Conservation (phyloP, 2,113 vertebrate species). For the Galbula dea region DNA sequence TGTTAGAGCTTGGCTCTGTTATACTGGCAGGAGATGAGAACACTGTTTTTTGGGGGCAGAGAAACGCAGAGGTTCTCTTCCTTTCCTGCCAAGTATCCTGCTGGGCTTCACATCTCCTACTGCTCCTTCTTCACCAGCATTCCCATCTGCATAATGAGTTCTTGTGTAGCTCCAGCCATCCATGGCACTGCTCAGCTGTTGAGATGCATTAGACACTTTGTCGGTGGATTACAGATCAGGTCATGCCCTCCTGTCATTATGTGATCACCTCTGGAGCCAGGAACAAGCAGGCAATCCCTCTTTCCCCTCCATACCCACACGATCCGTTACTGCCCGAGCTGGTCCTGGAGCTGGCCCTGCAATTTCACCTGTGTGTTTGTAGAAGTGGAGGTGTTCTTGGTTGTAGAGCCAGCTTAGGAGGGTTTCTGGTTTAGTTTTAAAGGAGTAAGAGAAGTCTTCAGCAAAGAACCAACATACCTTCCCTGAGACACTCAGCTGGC, state of each 20-base stretch:
- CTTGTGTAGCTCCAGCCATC: not conserved
- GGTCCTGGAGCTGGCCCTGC: no score
- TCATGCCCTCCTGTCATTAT: not conserved
- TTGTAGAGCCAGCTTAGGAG: not conserved
- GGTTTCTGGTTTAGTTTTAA: not conserved
- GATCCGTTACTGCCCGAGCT: not conserved
- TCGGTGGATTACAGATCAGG: not conserved
- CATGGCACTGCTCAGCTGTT: not conserved
- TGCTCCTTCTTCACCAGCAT: not conserved
- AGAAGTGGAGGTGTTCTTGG: not conserved
- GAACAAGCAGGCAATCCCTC: not conserved
- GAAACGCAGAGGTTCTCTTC: not conserved
- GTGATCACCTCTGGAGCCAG: not conserved
- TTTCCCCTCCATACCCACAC: not conserved
- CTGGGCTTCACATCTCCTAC: not conserved
- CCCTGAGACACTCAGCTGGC: not conserved
- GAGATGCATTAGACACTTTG: not conserved
- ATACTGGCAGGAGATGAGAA: not conserved
- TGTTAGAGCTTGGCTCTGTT: not conserved
- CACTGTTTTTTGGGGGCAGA: not conserved
- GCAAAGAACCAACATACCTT: rapidly evolving
- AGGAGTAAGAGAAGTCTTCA: not conserved
- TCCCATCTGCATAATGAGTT: not conserved
- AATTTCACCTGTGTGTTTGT: no score
- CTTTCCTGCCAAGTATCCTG: not conserved